Percentiles rank a stretch among this genome's conserved stretches.
Conservation (phyloP, 2,888 invertebrate genomes). For the Euplexia lucipara region DNA sequence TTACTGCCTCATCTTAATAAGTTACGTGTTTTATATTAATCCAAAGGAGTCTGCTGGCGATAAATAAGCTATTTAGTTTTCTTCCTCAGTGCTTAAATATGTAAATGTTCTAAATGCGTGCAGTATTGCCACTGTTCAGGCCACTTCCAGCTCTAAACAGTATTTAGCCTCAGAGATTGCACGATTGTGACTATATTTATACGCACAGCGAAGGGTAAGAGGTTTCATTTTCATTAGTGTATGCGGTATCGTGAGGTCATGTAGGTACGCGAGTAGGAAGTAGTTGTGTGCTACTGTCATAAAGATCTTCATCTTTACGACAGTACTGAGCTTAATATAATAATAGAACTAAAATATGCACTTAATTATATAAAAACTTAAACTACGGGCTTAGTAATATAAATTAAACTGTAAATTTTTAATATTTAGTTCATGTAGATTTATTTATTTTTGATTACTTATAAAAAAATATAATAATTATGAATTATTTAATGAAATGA, state of each 20-base stretch:
- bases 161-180: constrained; percentile 27
- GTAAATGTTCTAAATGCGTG: constrained; percentile 50
- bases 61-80: constrained; percentile 52
- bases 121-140: constrained; percentile 26
- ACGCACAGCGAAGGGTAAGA: constrained; percentile 15
- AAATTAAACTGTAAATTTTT: constrained; percentile 48
- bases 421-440: constrained; percentile 17
- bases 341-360: constrained; percentile 39
- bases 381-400: constrained; percentile 42
- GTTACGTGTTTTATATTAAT: constrained; percentile 52
- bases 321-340: constrained; percentile 34
- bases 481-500: constrained; percentile 63
- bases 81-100: constrained; percentile 50
- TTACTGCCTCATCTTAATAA: constrained; percentile 46
- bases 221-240: constrained; percentile 39
- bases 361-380: constrained; percentile 45
- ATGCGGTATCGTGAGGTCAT: constrained; percentile 42
- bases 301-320: constrained; percentile 56
- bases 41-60: constrained; percentile 30
- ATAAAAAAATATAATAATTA: constrained; percentile 21
- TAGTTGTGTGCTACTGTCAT: constrained; percentile 47
- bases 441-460: constrained; percentile 30
- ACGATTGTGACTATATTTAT: not conserved
- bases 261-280: constrained; percentile 41
- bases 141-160: constrained; percentile 1